phyloP scores from a whole-genome alignment of 2,113 vertebrate genomes.

The Poeciliopsis occidentalis region DNA sequence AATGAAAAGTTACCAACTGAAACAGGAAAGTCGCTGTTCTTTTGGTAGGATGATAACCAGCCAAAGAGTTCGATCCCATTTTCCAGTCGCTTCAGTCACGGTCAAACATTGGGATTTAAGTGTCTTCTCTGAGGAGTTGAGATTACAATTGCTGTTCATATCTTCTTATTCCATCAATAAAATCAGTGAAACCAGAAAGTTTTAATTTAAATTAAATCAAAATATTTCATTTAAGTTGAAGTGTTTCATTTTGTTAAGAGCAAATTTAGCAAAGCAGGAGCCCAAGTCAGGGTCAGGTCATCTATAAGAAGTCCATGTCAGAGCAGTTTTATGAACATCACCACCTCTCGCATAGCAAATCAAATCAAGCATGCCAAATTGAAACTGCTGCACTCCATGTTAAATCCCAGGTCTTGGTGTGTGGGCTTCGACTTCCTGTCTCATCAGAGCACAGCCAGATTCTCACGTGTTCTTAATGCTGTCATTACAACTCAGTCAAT shows the following conservation, averaged over 20 bases:
- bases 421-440: constrained; percentile 16
- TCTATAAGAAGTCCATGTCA: constrained; percentile 40
- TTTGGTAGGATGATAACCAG: too few relatives aligned
- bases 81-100: too few relatives aligned
- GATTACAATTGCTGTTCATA: neutral
- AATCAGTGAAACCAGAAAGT: neutral
- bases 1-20: too few relatives aligned
- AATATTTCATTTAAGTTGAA: constrained; percentile 28
- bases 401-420: constrained; percentile 21
- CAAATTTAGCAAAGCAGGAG: constrained; percentile 38
- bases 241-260: constrained; percentile 18
- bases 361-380: constrained; percentile 56
- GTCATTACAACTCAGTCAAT: constrained; percentile 48
- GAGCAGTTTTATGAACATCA: constrained; percentile 32
- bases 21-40: too few relatives aligned
- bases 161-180: neutral
- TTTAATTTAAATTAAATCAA: neutral
- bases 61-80: too few relatives aligned
- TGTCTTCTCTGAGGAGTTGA: constrained; percentile 6
- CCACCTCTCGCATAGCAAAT: constrained; percentile 41
- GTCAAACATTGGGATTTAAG: constrained; percentile 11
- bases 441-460: constrained; percentile 21
- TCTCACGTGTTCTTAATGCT: constrained; percentile 31
- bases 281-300: neutral
- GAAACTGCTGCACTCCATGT: constrained; percentile 48